Evolutionary conservation across 2,797 vertebrate genomes (phyloP).

Genomic region (Helarctos malayanus): DNA sequence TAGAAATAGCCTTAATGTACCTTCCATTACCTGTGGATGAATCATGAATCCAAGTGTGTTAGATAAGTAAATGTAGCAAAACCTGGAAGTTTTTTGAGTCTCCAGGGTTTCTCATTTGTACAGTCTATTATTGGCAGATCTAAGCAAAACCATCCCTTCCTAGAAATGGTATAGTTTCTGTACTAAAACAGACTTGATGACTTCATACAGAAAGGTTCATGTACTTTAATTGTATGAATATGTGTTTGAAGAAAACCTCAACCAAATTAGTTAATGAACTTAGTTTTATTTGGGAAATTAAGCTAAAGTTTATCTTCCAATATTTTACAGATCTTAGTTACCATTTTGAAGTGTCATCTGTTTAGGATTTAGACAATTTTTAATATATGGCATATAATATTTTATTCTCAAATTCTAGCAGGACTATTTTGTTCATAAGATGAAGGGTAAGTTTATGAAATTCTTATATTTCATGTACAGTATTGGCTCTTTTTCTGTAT

Average conservation of each 20-base stretch:
- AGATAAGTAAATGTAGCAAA: constrained; percentile 25
- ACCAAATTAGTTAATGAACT: background rate
- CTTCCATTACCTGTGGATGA: constrained; percentile 59
- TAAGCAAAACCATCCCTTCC: background rate
- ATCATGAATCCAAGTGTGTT: constrained; percentile 52
- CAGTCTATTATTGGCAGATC: background rate
- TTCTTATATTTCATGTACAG: background rate
- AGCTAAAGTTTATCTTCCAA: background rate
- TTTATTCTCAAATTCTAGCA: constrained; percentile 23
- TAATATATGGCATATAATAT: background rate
- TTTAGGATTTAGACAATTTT: constrained; percentile 31
- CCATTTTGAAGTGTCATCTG: background rate
- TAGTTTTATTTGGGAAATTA: constrained; percentile 3
- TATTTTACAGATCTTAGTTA: background rate
- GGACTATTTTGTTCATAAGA: constrained; percentile 29
- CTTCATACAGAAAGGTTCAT: background rate
- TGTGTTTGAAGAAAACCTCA: background rate
- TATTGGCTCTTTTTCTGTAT: background rate
- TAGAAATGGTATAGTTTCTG: background rate
- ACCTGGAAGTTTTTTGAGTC: background rate
- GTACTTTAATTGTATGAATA: background rate
- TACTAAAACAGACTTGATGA: background rate
- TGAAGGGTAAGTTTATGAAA: background rate
- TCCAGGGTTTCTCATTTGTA: background rate
- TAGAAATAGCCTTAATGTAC: constrained; percentile 65